phyloP scores from a whole-genome alignment of 2,888 invertebrate genomes.

The Drosophila nr. perissopoda region DNA sequence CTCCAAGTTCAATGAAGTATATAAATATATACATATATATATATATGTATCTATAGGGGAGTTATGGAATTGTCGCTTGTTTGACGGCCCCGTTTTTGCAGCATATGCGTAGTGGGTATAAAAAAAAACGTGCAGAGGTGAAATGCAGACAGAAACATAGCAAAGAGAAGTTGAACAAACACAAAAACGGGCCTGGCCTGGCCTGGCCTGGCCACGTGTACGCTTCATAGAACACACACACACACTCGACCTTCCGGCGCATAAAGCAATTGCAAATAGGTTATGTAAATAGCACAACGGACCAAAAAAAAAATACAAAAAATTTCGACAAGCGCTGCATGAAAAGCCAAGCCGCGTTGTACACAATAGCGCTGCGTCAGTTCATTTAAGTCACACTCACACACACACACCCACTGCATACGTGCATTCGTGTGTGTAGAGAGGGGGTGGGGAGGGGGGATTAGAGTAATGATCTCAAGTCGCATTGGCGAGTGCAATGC shows the following conservation, averaged over 20 bases:
- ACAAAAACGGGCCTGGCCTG: slow-evolving; percentile 31
- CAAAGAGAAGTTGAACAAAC: slow-evolving; percentile 34
- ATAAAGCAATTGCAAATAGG: slow-evolving; percentile 60
- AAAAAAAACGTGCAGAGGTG: slow-evolving; percentile 38
- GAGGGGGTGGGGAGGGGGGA: neutral
- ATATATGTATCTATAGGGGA: neutral
- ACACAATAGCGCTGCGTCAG: slow-evolving; percentile 15
- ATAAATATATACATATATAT: neutral
- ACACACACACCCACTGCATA: neutral
- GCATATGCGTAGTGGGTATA: slow-evolving; percentile 33
- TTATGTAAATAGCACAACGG: slow-evolving; percentile 59
- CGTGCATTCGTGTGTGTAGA: neutral
- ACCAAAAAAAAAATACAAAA: slow-evolving; percentile 27
- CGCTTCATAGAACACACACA: slow-evolving; percentile 45
- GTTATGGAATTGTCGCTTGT: neutral
- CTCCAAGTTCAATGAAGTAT: neutral
- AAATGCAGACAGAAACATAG: slow-evolving; percentile 10
- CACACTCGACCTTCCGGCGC: slow-evolving; percentile 55
- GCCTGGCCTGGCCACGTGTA: slow-evolving; percentile 34
- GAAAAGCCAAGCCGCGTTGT: slow-evolving; percentile 24
- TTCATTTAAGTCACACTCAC: neutral
- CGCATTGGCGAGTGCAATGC: slow-evolving; percentile 47
- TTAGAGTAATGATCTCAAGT: slow-evolving; percentile 12
- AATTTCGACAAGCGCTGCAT: slow-evolving; percentile 36
- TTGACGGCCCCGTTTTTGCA: neutral